phyloP scores from a whole-genome alignment of 2,888 invertebrate genomes.

The Pogonocherus hispidulus region DNA sequence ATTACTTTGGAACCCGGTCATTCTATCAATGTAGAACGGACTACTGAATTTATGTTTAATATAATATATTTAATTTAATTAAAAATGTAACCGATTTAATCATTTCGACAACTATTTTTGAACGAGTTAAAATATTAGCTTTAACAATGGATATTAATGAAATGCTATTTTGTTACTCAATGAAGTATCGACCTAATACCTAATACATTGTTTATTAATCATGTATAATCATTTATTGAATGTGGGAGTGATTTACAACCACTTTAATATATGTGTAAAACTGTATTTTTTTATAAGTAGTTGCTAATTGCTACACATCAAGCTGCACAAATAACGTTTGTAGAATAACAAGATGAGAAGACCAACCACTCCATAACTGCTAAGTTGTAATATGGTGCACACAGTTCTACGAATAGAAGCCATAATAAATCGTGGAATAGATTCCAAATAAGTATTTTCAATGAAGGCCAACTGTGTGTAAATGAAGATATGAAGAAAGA shows the following conservation, averaged over 20 bases:
- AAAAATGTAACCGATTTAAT: too few species aligned
- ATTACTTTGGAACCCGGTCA: too few species aligned
- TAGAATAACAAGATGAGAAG: conserved; percentile 11
- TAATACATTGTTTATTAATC: neutral
- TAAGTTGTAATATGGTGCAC: conserved; percentile 14
- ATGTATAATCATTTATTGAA: neutral
- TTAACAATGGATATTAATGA: neutral
- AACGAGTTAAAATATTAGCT: too few species aligned
- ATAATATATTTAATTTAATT: too few species aligned
- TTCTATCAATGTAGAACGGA: too few species aligned
- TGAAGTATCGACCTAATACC: neutral
- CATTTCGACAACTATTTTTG: too few species aligned
- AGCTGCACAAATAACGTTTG: conserved; percentile 6
- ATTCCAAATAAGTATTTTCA: conserved; percentile 26
- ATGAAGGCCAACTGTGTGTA: neutral
- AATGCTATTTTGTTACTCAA: neutral
- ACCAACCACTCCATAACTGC: conserved; percentile 10
- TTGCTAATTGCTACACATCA: neutral
- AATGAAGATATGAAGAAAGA: conserved; percentile 26
- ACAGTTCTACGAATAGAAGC: conserved; percentile 8
- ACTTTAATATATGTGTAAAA: neutral
- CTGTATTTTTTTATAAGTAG: neutral
- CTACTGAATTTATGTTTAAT: too few species aligned
- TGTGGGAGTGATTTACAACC: conserved; percentile 13
- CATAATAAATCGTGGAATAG: conserved; percentile 15